A percentile compares a stretch with the other conserved stretches of the same genome.
phyloP scores from a whole-genome alignment of 2,888 invertebrate genomes.

The Tethea ocularis region DNA sequence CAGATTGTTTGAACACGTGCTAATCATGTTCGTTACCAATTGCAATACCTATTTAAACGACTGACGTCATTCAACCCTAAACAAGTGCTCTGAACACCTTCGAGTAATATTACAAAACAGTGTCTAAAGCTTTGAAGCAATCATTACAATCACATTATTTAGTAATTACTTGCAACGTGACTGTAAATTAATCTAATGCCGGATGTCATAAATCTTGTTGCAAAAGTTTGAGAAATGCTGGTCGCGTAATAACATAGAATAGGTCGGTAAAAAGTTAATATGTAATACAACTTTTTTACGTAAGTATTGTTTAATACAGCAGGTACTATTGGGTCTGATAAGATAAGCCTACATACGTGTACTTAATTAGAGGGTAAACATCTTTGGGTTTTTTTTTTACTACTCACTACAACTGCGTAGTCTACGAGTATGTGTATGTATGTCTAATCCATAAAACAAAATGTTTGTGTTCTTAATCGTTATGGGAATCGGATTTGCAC shows the following conservation, averaged over 20 bases:
- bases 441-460: conserved; percentile 8
- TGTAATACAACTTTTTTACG: not conserved
- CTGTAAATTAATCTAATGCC: conserved; percentile 17
- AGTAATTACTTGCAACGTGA: conserved; percentile 17
- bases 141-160: conserved; percentile 2
- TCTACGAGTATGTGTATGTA: not conserved
- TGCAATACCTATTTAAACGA: not conserved
- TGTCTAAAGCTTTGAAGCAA: not conserved
- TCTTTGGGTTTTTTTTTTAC: no score
- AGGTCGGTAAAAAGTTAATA: no score
- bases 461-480: conserved; percentile 21
- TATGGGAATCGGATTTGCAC: conserved; percentile 16
- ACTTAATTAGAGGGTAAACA: no score
- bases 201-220: conserved; percentile 38
- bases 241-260: not conserved
- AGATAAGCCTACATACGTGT: no score
- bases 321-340: no score
- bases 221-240: conserved; percentile 16
- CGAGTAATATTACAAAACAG: conserved; percentile 1
- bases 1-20: not conserved
- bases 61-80: conserved; percentile 8
- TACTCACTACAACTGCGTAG: no score
- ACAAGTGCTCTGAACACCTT: not conserved
- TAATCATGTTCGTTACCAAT: not conserved
- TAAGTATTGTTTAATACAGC: no score